Conservation (phyloP, 2,113 vertebrate species). For the Tragelaphus imberbis region DNA sequence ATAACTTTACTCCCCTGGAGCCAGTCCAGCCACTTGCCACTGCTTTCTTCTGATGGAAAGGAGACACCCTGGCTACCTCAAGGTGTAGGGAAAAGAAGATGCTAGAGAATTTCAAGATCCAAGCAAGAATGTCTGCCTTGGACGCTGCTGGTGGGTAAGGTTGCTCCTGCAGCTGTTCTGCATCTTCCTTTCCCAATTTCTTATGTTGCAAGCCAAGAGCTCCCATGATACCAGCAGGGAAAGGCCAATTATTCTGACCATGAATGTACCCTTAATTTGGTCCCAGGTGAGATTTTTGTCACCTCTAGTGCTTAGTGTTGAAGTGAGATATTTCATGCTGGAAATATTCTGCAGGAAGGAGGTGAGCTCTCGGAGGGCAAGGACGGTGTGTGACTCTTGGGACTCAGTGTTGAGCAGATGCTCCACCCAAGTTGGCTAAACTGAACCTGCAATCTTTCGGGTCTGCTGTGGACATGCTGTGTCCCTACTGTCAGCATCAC, state of each 20-base stretch:
- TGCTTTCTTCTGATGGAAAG: neutral
- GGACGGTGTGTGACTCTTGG: neutral
- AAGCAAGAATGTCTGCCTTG: rapidly evolving
- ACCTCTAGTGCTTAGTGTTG: neutral
- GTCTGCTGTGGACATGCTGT: neutral
- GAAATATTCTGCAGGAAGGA: neutral
- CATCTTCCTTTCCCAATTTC: neutral
- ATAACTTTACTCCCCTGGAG: too few relatives aligned
- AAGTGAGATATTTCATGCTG: neutral
- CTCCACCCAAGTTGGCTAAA: neutral
- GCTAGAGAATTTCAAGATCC: neutral
- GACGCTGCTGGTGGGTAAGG: too few relatives aligned
- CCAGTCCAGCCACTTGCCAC: neutral
- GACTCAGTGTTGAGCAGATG: neutral
- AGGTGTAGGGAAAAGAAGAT: neutral
- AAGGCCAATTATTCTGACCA: neutral
- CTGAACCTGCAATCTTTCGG: neutral
- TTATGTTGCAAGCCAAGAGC: neutral
- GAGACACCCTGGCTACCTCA: neutral
- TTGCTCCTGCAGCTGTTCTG: neutral
- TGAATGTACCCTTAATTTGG: neutral
- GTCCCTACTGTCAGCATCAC: too few relatives aligned
- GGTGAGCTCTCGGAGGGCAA: neutral
- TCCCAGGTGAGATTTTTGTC: neutral
- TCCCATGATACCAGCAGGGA: neutral